Conservation (phyloP, 2,797 vertebrate species). For the Myotis pilosus region DNA sequence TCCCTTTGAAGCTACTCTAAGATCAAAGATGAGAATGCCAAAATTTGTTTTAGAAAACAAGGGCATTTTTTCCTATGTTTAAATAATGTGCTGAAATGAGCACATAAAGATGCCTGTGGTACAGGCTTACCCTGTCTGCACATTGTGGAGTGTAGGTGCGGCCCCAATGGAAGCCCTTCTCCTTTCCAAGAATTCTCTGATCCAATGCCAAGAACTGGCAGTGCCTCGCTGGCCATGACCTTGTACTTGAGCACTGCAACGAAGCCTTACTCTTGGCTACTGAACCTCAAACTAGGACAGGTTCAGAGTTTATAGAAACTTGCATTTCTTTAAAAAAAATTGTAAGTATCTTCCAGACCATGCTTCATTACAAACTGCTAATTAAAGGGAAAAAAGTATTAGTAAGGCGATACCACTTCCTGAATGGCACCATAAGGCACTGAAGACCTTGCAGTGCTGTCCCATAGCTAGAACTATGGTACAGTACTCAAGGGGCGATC, state of each 20-base stretch:
- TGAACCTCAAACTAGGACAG: neutral
- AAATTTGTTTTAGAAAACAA: conserved; percentile 31
- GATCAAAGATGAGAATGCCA: conserved; percentile 29
- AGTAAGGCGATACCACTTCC: neutral
- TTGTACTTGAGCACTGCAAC: neutral
- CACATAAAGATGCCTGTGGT: neutral
- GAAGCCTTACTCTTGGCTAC: neutral
- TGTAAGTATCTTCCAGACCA: neutral
- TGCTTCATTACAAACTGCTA: conserved; percentile 15
- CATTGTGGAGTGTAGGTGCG: neutral
- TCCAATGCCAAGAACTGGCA: neutral
- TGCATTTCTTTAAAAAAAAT: neutral
- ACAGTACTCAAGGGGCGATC: neutral
- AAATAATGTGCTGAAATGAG: conserved; percentile 28
- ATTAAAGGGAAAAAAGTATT: neutral
- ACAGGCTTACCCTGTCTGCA: neutral
- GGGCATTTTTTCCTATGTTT: conserved; percentile 11
- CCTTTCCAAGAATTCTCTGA: neutral
- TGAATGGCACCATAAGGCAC: neutral
- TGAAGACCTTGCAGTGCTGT: neutral
- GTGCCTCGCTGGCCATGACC: neutral
- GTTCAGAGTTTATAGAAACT: conserved; percentile 22
- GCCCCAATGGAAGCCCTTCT: neutral
- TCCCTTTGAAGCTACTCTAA: neutral
- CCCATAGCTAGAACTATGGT: neutral